phyloP scores from a whole-genome alignment of 2,888 invertebrate species.

The Lithosia quadra region DNA sequence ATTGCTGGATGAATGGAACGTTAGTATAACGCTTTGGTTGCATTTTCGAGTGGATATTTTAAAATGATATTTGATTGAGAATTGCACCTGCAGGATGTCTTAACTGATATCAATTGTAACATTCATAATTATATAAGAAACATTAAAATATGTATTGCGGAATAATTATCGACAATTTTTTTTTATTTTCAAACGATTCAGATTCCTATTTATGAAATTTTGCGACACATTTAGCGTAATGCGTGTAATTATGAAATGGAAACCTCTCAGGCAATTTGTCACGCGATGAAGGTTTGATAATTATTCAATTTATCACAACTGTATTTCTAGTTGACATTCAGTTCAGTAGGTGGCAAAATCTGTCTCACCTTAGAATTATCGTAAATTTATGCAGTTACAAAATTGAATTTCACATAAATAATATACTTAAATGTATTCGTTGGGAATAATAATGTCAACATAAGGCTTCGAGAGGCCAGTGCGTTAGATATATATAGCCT shows the following conservation, averaged over 20 bases:
- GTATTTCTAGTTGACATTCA: slow-evolving; percentile 16
- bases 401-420: slow-evolving; percentile 6
- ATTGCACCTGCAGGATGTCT: not conserved
- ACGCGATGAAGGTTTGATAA: slow-evolving; percentile 10
- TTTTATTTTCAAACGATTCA: not conserved
- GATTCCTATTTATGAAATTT: not conserved
- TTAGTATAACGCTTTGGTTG: not conserved
- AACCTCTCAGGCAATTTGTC: slow-evolving; percentile 12
- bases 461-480: not conserved
- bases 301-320: slow-evolving; percentile 19
- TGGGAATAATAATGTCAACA: not conserved
- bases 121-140: not conserved
- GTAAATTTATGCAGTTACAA: slow-evolving; percentile 13
- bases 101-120: not conserved
- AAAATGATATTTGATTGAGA: not conserved
- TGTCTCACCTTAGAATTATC: slow-evolving; percentile 11
- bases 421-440: not conserved
- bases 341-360: slow-evolving; percentile 21
- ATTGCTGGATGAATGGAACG: slow-evolving; percentile 14
- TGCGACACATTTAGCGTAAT: too few species aligned
- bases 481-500: too few species aligned
- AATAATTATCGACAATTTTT: too few species aligned
- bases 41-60: not conserved
- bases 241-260: slow-evolving; percentile 1
- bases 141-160: not conserved